Conservation (phyloP, 2,797 vertebrate genomes). For the Malurus splendens region DNA sequence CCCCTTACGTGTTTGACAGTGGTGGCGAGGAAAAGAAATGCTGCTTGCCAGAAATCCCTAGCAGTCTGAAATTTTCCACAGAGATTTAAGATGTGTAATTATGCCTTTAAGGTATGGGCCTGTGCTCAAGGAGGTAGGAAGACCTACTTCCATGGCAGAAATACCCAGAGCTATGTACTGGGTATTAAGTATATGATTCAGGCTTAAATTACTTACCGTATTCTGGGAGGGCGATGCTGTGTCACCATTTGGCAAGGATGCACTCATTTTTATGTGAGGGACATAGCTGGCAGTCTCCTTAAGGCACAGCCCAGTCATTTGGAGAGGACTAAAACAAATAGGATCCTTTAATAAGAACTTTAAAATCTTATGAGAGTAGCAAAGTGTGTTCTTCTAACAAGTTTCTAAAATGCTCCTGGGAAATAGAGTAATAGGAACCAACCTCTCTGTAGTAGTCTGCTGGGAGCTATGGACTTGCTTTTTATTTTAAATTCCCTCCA, state of each 20-base stretch:
- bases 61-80: not conserved
- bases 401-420: not conserved
- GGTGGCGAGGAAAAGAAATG: not conserved
- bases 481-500: not conserved
- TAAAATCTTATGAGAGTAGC: not conserved
- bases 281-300: not conserved
- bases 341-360: not conserved
- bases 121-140: not conserved
- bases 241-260: not conserved
- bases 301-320: not conserved
- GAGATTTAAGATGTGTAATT: conserved; percentile 18
- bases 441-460: not conserved
- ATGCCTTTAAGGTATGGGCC: not conserved
- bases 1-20: not conserved
- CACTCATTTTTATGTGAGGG: not conserved
- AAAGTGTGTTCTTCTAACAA: not conserved
- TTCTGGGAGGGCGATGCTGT: not conserved
- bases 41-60: not conserved
- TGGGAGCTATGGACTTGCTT: not conserved
- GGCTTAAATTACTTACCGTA: not conserved
- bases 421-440: not conserved
- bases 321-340: conserved; percentile 3
- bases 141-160: not conserved
- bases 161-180: not conserved
- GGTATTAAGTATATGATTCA: not conserved